Evolutionary conservation across 2,797 vertebrate species (phyloP), one percentile per base, ranked within the genome.

Genomic region (Sebastes taczanowskii): DNA sequence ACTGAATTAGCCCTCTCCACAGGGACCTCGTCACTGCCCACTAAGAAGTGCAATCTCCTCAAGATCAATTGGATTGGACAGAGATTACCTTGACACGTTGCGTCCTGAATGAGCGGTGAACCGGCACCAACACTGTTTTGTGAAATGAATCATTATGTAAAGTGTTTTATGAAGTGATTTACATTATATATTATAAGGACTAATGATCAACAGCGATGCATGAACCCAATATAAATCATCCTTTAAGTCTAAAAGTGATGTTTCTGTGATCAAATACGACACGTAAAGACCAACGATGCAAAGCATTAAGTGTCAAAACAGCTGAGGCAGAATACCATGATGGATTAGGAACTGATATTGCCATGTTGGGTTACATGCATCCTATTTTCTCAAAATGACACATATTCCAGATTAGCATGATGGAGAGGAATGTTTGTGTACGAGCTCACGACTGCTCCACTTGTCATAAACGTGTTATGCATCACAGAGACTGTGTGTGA

Each of bases 51-150:
- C 90, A 95, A 95, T 93, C 94, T 92, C 83, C 87, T 94, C 79
- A 86, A 83, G 83, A 93, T 88, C 91, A 93, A 95, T 92, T 90
- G 94, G 95, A 96, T 95, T 95, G 91, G 91, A 82, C 77, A 73
- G 87, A 92, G 94, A 96, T 96, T 95, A 96, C 76, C 86, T 84
- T 80, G 89, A 88, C 86, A 71, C 78, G 85, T 10, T 80, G 11
- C 30, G 70, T 70, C 82, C 81, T 86, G 81, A 90, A 88, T 71
- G 80, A 83, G 78, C 81, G 52, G 74, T 42, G 73, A 85, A 64
- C 56, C 35, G 2, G 7, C 52, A 20, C 30, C 71, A 64, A 69
- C 83, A 55, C 67, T 71, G 62, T 30, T 65, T 46, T 18, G 80
- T 65, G 16, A 59, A 70, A 77, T 34, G 10, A 78, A 78, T 78